Percentiles rank a stretch among this genome's conserved stretches.
These are phyloP conservation scores for Stichodactyla helianthus DNA, from an alignment of 64 coral and sea anemone species.

Conservation along the genomic window DNA sequence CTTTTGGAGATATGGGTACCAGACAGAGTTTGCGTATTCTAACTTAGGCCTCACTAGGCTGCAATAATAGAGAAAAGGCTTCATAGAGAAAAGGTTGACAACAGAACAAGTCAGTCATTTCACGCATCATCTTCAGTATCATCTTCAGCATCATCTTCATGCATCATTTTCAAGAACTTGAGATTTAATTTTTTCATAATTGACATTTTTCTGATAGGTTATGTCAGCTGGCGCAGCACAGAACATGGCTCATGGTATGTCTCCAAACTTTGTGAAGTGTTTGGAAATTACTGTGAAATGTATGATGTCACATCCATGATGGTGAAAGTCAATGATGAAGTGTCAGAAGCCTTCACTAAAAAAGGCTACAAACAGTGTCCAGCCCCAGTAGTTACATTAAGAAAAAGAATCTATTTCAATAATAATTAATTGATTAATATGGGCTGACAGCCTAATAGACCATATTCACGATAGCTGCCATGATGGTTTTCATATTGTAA, in stretches of 20 bases:
- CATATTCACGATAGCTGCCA: no score
- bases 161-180: no score
- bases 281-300: conserved; percentile 43
- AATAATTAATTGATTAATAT: conserved; percentile 36
- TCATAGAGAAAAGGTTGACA: no score
- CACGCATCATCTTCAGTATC: no score
- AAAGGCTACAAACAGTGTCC: conserved; percentile 92
- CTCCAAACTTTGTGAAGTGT: conserved; percentile 69
- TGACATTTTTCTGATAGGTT: conserved; percentile 28
- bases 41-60: no score
- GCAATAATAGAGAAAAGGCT: no score
- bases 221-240: conserved; percentile 90
- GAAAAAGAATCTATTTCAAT: conserved; percentile 68
- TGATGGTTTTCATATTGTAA: no score
- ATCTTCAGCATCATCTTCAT: no score
- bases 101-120: no score
- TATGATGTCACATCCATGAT: conserved; percentile 85
- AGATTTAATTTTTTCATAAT: background rate
- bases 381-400: conserved; percentile 82
- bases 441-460: no score
- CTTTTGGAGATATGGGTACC: no score
- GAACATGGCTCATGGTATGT: conserved; percentile 93
- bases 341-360: conserved; percentile 70
- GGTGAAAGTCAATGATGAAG: conserved; percentile 89
- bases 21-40: no score